Evolutionary conservation across 2,797 vertebrate genomes (phyloP), one percentile per base, ranked within the genome.

Genomic region (Lycodopsis pacificus): DNA sequence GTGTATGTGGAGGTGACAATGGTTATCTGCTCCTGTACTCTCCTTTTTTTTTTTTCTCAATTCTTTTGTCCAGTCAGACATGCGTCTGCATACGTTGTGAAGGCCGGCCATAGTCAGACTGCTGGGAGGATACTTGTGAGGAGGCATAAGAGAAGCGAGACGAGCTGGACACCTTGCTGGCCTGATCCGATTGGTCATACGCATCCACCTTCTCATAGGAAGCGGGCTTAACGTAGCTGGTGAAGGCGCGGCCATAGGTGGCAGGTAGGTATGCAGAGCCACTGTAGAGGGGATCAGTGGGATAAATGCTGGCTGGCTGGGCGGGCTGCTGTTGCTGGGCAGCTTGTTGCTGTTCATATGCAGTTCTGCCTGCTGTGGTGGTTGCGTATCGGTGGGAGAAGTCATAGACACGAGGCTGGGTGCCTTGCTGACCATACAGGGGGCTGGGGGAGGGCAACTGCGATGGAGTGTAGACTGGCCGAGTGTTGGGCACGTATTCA

Each of bases 61-160:
- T 51, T 65, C 63, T 79, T 70, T 72, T 70, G 83, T 80, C 80
- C 56, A 27, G 65, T 98, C 95, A 98, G 90, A 98, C 97, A 2
- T 98, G 97, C 72, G 97, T 98, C 92, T 98, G 97, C 95, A 97
- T 98, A 74, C 97, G 96, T 3, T 96, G 97, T 51, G 96, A 94
- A 9, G 96, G 96, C 19, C 96, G 93, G 46, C 96, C 95, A 27
- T 95, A 96, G 92, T 97, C 96, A 14, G 95, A 96, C 90, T 95
- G 97, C 90, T 95, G 94, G 48, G 94, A 96, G 79, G 96, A 96
- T 86, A 95, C 93, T 91, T 96, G 95, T 61, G 95, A 96, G 17
- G 96, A 96, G 49, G 97, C 95, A 22, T 96, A 98, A 40, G 97
- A 97, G 80, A 97, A 97, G 19, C 95, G 95, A 2, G 96, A 96